phyloP scores from a whole-genome alignment of 1,140 invertebrate species.

The Cecropterus lyciades region DNA sequence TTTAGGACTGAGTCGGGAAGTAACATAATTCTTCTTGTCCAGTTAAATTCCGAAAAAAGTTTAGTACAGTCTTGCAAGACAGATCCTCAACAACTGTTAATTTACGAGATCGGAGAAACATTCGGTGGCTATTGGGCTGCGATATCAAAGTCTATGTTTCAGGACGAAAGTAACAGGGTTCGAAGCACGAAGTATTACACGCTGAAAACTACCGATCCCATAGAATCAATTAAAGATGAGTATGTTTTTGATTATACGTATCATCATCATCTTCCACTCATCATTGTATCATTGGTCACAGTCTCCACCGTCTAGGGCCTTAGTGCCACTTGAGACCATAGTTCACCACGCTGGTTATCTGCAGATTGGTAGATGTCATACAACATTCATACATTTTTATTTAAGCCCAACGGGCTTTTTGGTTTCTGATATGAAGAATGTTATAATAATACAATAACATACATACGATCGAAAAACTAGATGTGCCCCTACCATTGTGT shows the following conservation, averaged over 20 bases:
- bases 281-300: too few relatives aligned
- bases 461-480: too few relatives aligned
- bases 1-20: conserved; percentile 64
- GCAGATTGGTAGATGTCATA: too few relatives aligned
- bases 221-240: neutral
- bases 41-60: conserved; percentile 44
- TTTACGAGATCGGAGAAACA: conserved; percentile 67
- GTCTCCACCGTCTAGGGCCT: too few relatives aligned
- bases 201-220: conserved; percentile 47
- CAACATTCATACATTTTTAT: too few relatives aligned
- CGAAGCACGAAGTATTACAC: conserved; percentile 48
- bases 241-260: neutral
- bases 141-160: conserved; percentile 50
- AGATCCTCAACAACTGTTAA: conserved; percentile 52
- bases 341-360: too few relatives aligned
- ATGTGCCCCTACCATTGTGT: too few relatives aligned
- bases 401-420: too few relatives aligned
- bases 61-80: conserved; percentile 47
- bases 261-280: too few relatives aligned
- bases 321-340: too few relatives aligned
- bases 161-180: neutral
- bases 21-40: conserved; percentile 67
- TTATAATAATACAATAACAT: too few relatives aligned
- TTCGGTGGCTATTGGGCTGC: conserved; percentile 72
- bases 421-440: too few relatives aligned